A percentile compares a stretch with the other conserved stretches of the same genome.
These are phyloP conservation scores for Ormyrus pomaceus DNA, from an alignment of 2,888 invertebrate species.

Conservation along the genomic window DNA sequence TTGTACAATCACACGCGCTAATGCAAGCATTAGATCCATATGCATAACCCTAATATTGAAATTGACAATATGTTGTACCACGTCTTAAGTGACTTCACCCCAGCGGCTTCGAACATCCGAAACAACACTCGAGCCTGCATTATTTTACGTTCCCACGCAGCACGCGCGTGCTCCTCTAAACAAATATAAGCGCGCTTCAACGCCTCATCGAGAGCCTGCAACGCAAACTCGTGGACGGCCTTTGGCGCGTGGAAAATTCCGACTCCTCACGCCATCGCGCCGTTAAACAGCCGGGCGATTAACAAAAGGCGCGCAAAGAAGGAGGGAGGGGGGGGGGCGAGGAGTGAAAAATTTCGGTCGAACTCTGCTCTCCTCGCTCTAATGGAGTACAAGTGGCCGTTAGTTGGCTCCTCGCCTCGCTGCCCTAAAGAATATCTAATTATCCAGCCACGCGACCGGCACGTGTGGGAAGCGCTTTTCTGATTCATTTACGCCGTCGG, in stretches of 20 bases:
- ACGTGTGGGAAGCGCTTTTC: constrained; percentile 74
- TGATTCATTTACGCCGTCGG: constrained; percentile 70
- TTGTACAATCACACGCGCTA: no score
- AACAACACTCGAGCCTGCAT: not conserved
- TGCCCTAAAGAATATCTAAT: constrained; percentile 74
- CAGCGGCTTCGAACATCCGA: not conserved
- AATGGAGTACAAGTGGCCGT: constrained; percentile 63
- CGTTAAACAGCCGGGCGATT: constrained; percentile 59
- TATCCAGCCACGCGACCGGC: constrained; percentile 74
- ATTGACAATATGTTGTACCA: not conserved
- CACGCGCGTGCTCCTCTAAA: constrained; percentile 21
- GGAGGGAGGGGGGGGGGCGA: constrained; percentile 44
- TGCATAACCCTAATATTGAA: no score
- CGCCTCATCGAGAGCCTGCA: constrained; percentile 27
- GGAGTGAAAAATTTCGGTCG: constrained; percentile 5
- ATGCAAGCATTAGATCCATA: no score
- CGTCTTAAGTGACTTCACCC: not conserved
- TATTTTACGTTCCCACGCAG: constrained; percentile 46
- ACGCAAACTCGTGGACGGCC: not conserved
- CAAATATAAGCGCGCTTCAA: constrained; percentile 29
- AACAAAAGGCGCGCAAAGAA: constrained; percentile 61
- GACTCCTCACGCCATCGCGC: constrained; percentile 67
- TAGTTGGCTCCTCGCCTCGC: not conserved
- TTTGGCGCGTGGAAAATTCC: constrained; percentile 41
- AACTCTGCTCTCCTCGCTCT: constrained; percentile 34